These are phyloP conservation scores for Exaiptasia diaphana DNA, from an alignment of 64 coral and sea anemone species.

Conservation along the genomic window DNA sequence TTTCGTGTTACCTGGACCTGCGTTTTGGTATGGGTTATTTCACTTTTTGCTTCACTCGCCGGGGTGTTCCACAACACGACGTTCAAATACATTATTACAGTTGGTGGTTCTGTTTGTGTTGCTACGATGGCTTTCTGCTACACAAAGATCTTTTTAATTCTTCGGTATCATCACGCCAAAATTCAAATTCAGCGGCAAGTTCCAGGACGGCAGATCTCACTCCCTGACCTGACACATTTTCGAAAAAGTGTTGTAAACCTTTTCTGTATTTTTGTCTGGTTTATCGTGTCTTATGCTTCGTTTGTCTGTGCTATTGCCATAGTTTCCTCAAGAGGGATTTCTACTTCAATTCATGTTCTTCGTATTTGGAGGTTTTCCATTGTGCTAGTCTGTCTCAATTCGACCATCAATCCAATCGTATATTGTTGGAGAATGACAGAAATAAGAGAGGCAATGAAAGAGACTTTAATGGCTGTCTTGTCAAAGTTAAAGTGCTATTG, in stretches of 20 bases:
- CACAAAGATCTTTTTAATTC: neutral
- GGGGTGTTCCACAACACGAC: neutral
- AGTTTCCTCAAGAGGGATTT: neutral
- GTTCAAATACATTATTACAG: neutral
- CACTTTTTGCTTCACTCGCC: neutral
- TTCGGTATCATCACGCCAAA: neutral
- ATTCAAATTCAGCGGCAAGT: neutral
- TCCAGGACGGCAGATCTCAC: no score
- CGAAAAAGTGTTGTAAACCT: neutral
- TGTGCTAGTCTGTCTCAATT: neutral
- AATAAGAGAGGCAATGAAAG: neutral
- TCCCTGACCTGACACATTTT: neutral
- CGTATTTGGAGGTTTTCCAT: neutral
- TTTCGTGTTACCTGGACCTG: neutral
- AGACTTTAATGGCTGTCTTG: neutral
- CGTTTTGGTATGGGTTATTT: neutral
- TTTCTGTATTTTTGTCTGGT: neutral
- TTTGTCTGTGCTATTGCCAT: neutral
- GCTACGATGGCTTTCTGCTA: neutral
- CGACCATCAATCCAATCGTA: neutral
- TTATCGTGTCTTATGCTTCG: neutral
- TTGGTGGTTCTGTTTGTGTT: neutral
- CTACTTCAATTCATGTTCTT: neutral
- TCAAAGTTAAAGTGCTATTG: no score
- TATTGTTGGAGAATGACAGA: neutral